phyloP scores from a whole-genome alignment of 2,888 invertebrate genomes.

The Campoplex nolae region DNA sequence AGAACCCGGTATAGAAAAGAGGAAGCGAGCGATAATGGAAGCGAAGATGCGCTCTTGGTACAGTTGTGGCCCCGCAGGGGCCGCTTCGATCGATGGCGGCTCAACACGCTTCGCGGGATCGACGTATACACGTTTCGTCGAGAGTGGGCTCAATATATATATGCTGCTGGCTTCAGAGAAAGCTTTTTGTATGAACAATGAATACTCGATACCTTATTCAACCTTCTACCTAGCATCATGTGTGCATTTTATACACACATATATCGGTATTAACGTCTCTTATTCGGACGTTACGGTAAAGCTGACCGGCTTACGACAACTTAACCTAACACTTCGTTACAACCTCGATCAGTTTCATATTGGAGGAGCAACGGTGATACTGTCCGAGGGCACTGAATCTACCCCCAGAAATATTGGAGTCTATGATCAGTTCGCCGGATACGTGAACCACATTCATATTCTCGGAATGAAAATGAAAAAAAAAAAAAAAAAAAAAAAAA shows the following conservation, averaged over 20 bases:
- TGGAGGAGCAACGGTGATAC: background rate
- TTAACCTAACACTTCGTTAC: constrained; percentile 3
- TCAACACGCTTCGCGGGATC: constrained; percentile 35
- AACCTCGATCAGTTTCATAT: constrained; percentile 6
- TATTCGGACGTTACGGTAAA: constrained; percentile 23
- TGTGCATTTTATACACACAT: background rate
- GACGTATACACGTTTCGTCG: constrained; percentile 1
- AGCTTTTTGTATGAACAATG: constrained; percentile 57
- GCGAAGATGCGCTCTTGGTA: constrained; percentile 59
- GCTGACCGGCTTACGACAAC: constrained; percentile 23
- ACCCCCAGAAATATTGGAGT: background rate
- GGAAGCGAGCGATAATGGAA: constrained; percentile 60
- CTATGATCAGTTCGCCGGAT: background rate
- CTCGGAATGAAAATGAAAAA: background rate
- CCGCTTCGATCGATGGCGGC: constrained; percentile 44
- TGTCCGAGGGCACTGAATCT: background rate
- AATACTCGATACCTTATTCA: constrained; percentile 57
- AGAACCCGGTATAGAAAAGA: constrained; percentile 37
- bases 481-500: background rate
- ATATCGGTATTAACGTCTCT: background rate
- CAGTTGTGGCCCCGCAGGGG: constrained; percentile 48
- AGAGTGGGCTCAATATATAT: constrained; percentile 34
- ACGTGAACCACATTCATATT: background rate
- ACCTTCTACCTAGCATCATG: constrained; percentile 23
- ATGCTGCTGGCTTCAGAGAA: constrained; percentile 30